Evolutionary conservation across 2,888 invertebrate species (phyloP), one percentile per base, ranked within the genome.

Genomic region (Crossocerus cetratus): DNA sequence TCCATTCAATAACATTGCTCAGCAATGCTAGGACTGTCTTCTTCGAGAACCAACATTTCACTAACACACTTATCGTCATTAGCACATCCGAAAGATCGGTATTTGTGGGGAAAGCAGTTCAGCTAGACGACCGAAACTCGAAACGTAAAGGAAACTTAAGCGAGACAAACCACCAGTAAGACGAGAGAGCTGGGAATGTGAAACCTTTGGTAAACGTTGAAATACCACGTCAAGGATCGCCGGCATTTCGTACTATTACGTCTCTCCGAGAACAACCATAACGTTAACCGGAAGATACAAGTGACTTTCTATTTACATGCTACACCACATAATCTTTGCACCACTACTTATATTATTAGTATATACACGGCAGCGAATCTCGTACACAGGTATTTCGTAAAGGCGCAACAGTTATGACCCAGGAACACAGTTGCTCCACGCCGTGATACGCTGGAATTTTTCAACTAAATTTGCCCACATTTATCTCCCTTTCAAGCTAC

Each of bases 381-480:
- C 69, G 69, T 74, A 82, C 76, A 76, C 65, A 65, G 56, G 63
- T 74, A 68, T 73, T 70, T 78, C 57, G 72, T 70, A 69, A 68
- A 74, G 65, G 72, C 72, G 79, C 77, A 82, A 82, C 74, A 76
- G 69, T 76, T 72, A 78, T 49, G 16, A 82, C 58, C 76, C 66
- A 77, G 74, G 77, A 78, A 82, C 80, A 80, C 82, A 77, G 71
- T 80, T 77, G 70, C 63, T 80, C 76, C 82, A 78, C 78, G 78
- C 81, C 81, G 78, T 64, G 49, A 63, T 61, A 76, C 66, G 54
- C 56, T 65, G 66, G 22, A 49, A 68, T 54, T 67, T n/a, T 69
- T 62, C 20, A 78, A 54, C 32, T 75, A 70, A 45, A 60, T n/a
- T n/a, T n/a, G 78, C 55, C 70, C 60, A 70, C 74, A 69, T 68